Evolutionary conservation across 35 echinoderm and acorn worm genomes (phyloP), one percentile per base, ranked within the genome.

Genomic region (Apostichopus parvimensis): DNA sequence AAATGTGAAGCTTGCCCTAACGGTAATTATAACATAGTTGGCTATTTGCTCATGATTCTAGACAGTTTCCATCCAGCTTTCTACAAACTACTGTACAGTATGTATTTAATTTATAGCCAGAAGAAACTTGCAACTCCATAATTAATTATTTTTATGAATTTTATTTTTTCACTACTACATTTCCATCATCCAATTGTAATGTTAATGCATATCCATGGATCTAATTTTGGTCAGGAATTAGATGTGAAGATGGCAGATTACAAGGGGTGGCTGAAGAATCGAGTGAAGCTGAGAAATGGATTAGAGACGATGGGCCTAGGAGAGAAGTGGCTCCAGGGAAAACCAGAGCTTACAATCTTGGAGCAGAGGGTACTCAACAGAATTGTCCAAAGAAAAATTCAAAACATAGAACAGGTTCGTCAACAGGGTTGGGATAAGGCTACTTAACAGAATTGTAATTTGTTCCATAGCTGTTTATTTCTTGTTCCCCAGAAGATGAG

Each of bases 261-360:
- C 59, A 95, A 98, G 66, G 90, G 66, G 4, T 98, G 96, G 96
- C 73, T 92, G 26, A 86, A 91, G 57, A 90, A 91, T 2, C 89
- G 94, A 71, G 90, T 92, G 73, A 79, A 93, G 21, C 85, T 98
- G 15, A 89, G 96, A 68, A 80, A 92, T 5, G 93, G 94, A 66
- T 79, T 98, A 25, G 96, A 98, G 79, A 92, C 73, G 4, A 87
- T 98, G 82, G 96, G 96, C 18, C 24, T 95, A 24, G 90, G 85
- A 55, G 96, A 98, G 76, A 90, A 92, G 7, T 98, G 96, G 96
- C 87, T 98, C 6, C 82, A 73, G 58, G 52, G 52, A 8, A 98
- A 98, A 88, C 87, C 91, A 83, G 91, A 98, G 22, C 91, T 76
- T 57, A 95, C 94, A 57, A 86, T 94, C 0, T 70, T 98, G 20